These are phyloP conservation scores for Epistrophe eligans DNA, from an alignment of 2,888 invertebrate species.

Conservation along the genomic window DNA sequence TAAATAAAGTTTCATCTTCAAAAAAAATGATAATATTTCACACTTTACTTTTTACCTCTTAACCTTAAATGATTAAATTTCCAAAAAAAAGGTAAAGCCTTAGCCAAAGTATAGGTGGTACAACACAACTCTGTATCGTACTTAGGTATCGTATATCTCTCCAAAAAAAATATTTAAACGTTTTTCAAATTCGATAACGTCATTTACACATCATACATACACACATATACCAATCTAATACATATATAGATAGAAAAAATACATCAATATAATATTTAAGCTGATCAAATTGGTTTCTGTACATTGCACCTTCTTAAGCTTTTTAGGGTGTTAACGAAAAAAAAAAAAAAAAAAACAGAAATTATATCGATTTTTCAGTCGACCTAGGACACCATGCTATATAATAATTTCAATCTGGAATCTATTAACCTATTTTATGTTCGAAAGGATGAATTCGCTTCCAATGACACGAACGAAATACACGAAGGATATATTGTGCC, in stretches of 20 bases:
- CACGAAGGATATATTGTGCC: conserved; percentile 5
- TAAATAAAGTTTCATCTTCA: neutral
- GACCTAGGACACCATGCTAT: neutral
- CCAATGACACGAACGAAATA: conserved; percentile 16
- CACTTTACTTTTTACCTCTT: neutral
- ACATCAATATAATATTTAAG: conserved; percentile 13
- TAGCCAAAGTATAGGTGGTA: neutral
- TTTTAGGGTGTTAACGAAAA: neutral
- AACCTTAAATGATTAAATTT: neutral
- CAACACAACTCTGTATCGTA: neutral
- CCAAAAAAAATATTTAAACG: neutral
- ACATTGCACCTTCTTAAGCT: neutral
- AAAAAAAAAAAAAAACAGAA: neutral
- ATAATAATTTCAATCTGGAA: conserved; percentile 58
- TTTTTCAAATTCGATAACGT: conserved; percentile 3
- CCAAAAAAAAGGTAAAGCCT: neutral
- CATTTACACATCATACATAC: neutral
- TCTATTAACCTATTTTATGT: conserved; percentile 58
- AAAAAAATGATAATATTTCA: neutral
- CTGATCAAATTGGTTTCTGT: conserved; percentile 10
- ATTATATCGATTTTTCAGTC: conserved; percentile 18
- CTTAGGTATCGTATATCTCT: too few species aligned
- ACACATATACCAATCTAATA: neutral
- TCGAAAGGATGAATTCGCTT: conserved; percentile 30
- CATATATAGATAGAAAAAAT: neutral